A percentile compares a stretch with the other conserved stretches of the same genome.
Conservation (phyloP, 2,797 vertebrate genomes). For the Sebastes vulpes region DNA sequence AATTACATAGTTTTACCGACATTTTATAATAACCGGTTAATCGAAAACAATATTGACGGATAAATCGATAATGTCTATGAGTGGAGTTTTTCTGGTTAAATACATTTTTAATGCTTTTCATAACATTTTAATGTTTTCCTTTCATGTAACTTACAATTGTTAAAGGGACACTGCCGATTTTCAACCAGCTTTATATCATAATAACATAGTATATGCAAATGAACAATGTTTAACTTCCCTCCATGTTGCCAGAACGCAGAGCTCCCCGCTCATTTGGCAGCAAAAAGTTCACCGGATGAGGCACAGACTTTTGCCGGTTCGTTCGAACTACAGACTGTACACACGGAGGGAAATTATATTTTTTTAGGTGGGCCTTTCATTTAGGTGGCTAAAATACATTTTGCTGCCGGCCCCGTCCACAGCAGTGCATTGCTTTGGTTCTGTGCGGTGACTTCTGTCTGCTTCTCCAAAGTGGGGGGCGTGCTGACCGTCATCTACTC, state of each 20-base stretch:
- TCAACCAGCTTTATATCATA: not conserved
- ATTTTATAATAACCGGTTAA: not conserved
- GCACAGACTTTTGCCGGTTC: too few relatives aligned
- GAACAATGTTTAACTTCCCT: not conserved
- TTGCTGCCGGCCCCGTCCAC: too few relatives aligned
- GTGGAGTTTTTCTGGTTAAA: not conserved
- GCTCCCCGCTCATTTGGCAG: not conserved
- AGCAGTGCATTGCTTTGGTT: too few relatives aligned
- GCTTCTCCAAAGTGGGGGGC: too few relatives aligned
- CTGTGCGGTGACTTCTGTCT: too few relatives aligned
- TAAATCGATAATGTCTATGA: not conserved
- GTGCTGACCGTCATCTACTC: too few relatives aligned
- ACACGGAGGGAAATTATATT: not conserved
- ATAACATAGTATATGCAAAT: not conserved
- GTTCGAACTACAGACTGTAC: not conserved
- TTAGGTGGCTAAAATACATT: too few relatives aligned
- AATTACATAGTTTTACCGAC: not conserved
- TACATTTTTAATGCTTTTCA: not conserved
- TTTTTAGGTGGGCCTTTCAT: too few relatives aligned
- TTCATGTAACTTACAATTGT: not conserved
- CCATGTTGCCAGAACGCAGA: not conserved
- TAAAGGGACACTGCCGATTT: not conserved
- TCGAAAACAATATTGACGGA: not conserved
- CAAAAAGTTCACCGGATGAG: not conserved
- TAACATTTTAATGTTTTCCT: not conserved